Evolutionary conservation across 2,888 invertebrate species (phyloP), one percentile per base, ranked within the genome.

Genomic region (Cabera pusaria): DNA sequence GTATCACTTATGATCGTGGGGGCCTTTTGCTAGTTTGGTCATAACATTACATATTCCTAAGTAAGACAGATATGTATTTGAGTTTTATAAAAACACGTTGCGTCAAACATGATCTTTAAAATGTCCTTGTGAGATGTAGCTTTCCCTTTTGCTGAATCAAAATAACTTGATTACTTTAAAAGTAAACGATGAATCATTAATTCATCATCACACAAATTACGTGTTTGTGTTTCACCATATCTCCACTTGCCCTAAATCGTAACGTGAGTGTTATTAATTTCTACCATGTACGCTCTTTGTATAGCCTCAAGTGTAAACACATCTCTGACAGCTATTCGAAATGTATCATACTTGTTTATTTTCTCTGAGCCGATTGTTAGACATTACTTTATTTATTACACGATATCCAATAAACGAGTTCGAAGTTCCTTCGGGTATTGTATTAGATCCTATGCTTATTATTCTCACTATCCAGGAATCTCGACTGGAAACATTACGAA

Each of bases 221-320:
- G 38, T 37, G 17, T 34, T 25, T 22, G 22, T 25, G 25, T 47
- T 11, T 27, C 24, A 17, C 42, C 44, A 48, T 22, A 44, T 26
- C 33, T 24, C 34, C 23, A 36, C 28, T 44, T 43, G 28, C 19
- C 39, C 39, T 41, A 31, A 48, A 44, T 41, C 40, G 31, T 50
- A 43, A 58, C 42, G 36, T 36, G 37, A 36, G 44, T 24, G 32
- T 45, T n/a, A 14, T 42, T 56, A 56, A 52, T 63, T 57, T 53
- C 39, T 50, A 33, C 38, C 21, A 20, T 29, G 8, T 23, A 32
- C 14, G 16, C 25, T 43, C 35, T 41, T 42, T 29, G 24, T 40
- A 23, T 26, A 43, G 12, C 26, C 16, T 38, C 22, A 32, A 50
- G 49, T 56, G 43, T 39, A 67, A 61, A 61, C 57, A 57, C 32